phyloP scores from a whole-genome alignment of 2,888 invertebrate genomes.

The Peribatodes rhomboidaria region DNA sequence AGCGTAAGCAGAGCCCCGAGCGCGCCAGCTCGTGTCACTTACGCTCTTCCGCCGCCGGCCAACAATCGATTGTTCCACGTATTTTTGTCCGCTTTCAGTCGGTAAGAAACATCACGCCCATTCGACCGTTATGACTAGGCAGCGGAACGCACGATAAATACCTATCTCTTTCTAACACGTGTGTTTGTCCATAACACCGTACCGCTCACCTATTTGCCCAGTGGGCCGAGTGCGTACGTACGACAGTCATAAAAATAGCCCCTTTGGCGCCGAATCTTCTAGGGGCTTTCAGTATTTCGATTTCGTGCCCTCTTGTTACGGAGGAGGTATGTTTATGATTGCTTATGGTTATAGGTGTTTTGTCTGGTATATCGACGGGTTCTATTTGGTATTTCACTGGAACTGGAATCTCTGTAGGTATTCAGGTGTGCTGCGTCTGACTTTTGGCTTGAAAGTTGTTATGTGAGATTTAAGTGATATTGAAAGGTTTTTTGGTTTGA shows the following conservation, averaged over 20 bases:
- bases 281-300: slow-evolving; percentile 80
- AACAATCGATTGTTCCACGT: slow-evolving; percentile 84
- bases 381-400: slow-evolving; percentile 34
- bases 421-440: not conserved
- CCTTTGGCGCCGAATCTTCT: slow-evolving; percentile 85
- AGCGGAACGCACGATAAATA: slow-evolving; percentile 80
- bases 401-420: slow-evolving; percentile 30
- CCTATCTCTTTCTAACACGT: slow-evolving; percentile 79
- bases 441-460: not conserved
- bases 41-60: slow-evolving; percentile 67
- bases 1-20: slow-evolving; percentile 2
- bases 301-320: slow-evolving; percentile 80
- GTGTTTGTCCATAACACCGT: slow-evolving; percentile 71
- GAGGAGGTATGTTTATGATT: slow-evolving; percentile 69
- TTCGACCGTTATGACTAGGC: slow-evolving; percentile 86
- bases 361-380: slow-evolving; percentile 46
- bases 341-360: slow-evolving; percentile 64
- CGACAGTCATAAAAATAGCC: slow-evolving; percentile 87
- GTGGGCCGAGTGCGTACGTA: slow-evolving; percentile 83
- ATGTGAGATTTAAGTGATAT: not conserved
- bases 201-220: slow-evolving; percentile 82
- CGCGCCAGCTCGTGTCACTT: slow-evolving; percentile 57
- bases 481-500: not conserved
- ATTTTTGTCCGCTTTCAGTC: slow-evolving; percentile 85
- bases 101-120: slow-evolving; percentile 87